Percentiles rank a stretch among this genome's conserved stretches.
Evolutionary conservation across 2,888 invertebrate genomes (phyloP).

Genomic region (Dasysyrphus albostriatus): DNA sequence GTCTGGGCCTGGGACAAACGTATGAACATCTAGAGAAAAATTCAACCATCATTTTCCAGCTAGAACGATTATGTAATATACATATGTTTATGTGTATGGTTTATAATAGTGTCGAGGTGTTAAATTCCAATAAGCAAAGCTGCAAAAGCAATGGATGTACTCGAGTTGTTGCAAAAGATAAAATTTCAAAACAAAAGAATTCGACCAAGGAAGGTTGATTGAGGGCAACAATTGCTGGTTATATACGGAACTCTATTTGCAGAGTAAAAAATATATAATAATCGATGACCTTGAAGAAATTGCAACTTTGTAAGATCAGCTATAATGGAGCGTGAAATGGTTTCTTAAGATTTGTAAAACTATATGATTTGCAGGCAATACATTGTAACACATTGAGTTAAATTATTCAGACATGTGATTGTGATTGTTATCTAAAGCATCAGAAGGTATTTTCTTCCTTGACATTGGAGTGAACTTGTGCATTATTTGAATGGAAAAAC

Average conservation of each 20-base stretch:
- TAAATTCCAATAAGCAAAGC: conserved; percentile 54
- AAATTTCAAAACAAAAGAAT: conserved; percentile 58
- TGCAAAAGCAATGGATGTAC: background rate
- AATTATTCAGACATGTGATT: conserved; percentile 29
- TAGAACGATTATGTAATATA: background rate
- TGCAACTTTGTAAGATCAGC: conserved; percentile 15
- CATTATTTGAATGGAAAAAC: background rate
- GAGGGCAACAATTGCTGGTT: conserved; percentile 44
- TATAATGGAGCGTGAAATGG: conserved; percentile 39
- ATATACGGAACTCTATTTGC: conserved; percentile 26
- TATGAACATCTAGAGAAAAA: background rate
- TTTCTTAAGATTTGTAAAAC: background rate
- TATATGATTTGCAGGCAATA: background rate
- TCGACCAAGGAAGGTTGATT: conserved; percentile 47
- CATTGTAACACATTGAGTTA: conserved; percentile 14
- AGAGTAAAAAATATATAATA: conserved; percentile 4
- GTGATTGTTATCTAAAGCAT: background rate
- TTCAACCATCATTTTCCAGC: conserved; percentile 1
- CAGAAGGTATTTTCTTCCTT: conserved; percentile 22
- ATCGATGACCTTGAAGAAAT: conserved; percentile 55
- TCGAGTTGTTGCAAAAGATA: conserved; percentile 13
- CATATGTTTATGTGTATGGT: background rate
- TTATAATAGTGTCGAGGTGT: conserved; percentile 50
- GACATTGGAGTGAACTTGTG: background rate
- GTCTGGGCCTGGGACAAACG: background rate